Evolutionary conservation across 1,140 invertebrate genomes (phyloP).

Genomic region (Drosophila repleta): DNA sequence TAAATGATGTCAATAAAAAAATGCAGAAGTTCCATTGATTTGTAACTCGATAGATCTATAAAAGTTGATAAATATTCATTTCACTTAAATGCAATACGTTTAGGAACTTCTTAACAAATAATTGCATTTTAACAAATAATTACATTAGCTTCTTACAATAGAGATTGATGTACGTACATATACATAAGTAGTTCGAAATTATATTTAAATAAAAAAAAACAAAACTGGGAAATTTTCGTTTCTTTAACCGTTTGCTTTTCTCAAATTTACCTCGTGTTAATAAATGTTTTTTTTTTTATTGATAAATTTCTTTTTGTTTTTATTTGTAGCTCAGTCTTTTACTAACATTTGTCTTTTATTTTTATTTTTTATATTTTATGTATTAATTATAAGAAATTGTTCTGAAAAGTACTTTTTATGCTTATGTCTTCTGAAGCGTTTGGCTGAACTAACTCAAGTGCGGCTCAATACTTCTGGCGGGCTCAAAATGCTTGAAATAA

Average conservation of each 20-base stretch:
- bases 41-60: slow-evolving; percentile 34
- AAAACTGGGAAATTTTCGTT: not conserved
- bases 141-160: slow-evolving; percentile 42
- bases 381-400: slow-evolving; percentile 37
- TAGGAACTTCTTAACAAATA: slow-evolving; percentile 73
- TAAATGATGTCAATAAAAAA: slow-evolving; percentile 43
- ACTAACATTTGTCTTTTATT: slow-evolving; percentile 74
- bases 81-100: slow-evolving; percentile 49
- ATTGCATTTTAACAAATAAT: slow-evolving; percentile 49
- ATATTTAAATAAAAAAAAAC: slow-evolving; percentile 1
- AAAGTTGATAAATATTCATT: slow-evolving; percentile 46
- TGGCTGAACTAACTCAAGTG: slow-evolving; percentile 32
- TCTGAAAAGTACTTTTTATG: slow-evolving; percentile 32
- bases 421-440: slow-evolving; percentile 43
- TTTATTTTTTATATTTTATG: slow-evolving; percentile 39
- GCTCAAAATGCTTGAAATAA: not conserved
- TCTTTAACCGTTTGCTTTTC: slow-evolving; percentile 6
- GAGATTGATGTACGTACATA: not conserved
- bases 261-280: slow-evolving; percentile 29
- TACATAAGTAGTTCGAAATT: not conserved
- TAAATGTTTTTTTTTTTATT: slow-evolving; percentile 41
- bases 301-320: slow-evolving; percentile 44
- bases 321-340: slow-evolving; percentile 83
- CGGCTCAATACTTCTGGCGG: slow-evolving; percentile 12
- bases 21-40: slow-evolving; percentile 59